Conservation (phyloP, 2,113 vertebrate genomes). For the Oreotrochilus melanogaster region DNA sequence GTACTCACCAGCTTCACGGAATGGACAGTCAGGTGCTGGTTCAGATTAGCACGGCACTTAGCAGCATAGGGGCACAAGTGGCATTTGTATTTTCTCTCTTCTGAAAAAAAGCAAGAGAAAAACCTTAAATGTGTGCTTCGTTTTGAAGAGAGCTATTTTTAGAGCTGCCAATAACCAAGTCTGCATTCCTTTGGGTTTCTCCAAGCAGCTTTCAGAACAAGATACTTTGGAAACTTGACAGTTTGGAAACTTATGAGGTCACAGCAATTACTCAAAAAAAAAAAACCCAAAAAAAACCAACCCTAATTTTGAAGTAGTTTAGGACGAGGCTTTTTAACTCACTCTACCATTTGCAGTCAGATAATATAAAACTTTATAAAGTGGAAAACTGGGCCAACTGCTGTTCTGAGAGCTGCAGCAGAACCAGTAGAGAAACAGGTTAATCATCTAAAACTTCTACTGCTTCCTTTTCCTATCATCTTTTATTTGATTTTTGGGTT, state of each 20-base stretch:
- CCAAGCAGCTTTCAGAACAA: neutral
- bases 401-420: neutral
- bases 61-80: constrained; percentile 99
- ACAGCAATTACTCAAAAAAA: neutral
- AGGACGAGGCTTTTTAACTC: neutral
- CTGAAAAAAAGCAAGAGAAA: constrained; percentile 76
- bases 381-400: neutral
- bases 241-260: neutral
- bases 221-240: neutral
- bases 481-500: neutral
- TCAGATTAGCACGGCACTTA: constrained; percentile 98
- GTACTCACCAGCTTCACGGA: constrained; percentile 98
- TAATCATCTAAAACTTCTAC: neutral
- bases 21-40: constrained; percentile 98
- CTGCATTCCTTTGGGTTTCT: neutral
- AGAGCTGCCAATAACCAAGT: neutral
- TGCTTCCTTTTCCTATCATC: neutral
- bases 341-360: neutral
- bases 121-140: neutral
- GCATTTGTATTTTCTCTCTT: constrained; percentile 99
- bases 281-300: neutral
- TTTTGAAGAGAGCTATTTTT: neutral
- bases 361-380: constrained; percentile 27
- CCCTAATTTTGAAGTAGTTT: neutral
- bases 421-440: neutral